Base-by-base conservation (phyloP, 2,888 invertebrate genomes). In the Dioctria rufipes region DNA sequence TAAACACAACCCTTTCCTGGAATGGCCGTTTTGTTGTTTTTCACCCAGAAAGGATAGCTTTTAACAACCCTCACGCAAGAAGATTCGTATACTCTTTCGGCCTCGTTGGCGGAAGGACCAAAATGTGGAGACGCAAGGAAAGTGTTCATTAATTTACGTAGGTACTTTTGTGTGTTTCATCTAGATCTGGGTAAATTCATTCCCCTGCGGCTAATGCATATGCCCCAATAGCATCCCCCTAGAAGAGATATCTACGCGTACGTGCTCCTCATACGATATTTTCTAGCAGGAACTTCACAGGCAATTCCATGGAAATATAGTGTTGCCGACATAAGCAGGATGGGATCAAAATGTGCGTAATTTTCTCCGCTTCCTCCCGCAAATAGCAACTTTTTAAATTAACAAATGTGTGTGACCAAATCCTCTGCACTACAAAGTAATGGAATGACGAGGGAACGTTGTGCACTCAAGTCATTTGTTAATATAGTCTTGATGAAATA, bases 1-100 rank as follows among this genome's bases (percentile, higher is more conserved):
- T 37, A 63, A 63, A 39, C 63, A 25, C 37, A 63, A 63, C 63
- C 63, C 63, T 63, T 63, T 39, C 3, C 63, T 40, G 4, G 9
- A 63, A 63, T 25, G 63, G 63, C 63, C 63, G 39, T 63, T 63
- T 63, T 63, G 63, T 63, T 63, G 63, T 63, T 39, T 63, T 63
- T 63, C 63, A 63, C 39, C 63, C 39, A 40, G 11, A 63, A 39
- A 63, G 63, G 63, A 40, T 40, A 37, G 39, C 63, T 5, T 60
- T 63, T 9, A 63, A 40, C 39, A 63, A 9, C 63, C 63, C 63
- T 39, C 63, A 63, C 63, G 63, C 63, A 63, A 63, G 39, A 39
- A 63, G 39, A 63, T 63, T 3, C 63, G 39, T 37, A 63, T 25
- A 25, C 25, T 25, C 63, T 37, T 37, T 39, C 11, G 11, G 25